Percentiles rank a stretch among this genome's conserved stretches.
Evolutionary conservation across 2,113 vertebrate species (phyloP).

Genomic region (Macroglossus sobrinus): DNA sequence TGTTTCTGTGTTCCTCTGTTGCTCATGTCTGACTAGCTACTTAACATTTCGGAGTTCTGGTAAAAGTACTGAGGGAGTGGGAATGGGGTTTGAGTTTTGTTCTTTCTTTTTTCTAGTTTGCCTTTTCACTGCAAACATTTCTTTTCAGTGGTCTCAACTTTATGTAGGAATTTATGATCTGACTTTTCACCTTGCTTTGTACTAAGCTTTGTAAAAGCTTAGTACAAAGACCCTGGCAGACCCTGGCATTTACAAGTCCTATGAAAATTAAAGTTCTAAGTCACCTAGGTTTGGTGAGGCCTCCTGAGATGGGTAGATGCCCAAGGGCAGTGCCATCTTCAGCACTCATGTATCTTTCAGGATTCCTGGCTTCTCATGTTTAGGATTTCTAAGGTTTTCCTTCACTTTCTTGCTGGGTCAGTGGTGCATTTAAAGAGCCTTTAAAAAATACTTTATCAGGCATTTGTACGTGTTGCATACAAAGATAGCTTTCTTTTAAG

Average conservation of each 20-base stretch:
- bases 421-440: not conserved
- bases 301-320: not conserved
- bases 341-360: not conserved
- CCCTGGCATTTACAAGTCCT: not conserved
- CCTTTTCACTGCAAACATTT: not conserved
- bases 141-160: not conserved
- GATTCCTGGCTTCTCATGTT: not conserved
- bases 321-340: not conserved
- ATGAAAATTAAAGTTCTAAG: not conserved
- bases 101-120: not conserved
- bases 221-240: no score
- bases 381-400: not conserved
- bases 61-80: not conserved
- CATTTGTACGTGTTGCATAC: not conserved
- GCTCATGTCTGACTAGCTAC: no score
- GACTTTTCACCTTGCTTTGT: not conserved
- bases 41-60: no score
- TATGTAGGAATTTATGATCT: not conserved
- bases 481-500: slow-evolving; percentile 12
- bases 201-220: not conserved
- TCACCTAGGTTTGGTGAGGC: not conserved
- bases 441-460: not conserved
- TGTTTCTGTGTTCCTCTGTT: no score
- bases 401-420: not conserved
- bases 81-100: not conserved